Conservation (phyloP, 2,888 invertebrate species). For the Panzeria rudis region DNA sequence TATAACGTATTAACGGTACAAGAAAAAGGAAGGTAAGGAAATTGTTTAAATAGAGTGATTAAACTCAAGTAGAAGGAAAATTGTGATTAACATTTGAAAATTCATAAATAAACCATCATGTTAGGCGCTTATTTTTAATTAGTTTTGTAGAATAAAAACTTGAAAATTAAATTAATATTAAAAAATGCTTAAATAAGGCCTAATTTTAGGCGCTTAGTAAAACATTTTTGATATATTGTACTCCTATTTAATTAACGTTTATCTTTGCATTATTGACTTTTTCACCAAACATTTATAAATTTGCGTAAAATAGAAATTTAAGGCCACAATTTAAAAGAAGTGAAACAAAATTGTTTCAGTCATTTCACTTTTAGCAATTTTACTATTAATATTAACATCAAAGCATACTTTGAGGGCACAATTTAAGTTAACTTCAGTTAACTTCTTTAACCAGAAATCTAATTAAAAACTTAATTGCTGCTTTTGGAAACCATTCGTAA, state of each 20-base stretch:
- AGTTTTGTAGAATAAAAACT: too few species aligned
- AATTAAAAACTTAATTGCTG: background rate
- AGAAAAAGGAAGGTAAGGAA: background rate
- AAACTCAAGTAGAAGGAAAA: background rate
- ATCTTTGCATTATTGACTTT: too few species aligned
- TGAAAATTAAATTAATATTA: background rate
- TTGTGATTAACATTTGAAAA: background rate
- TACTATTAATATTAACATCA: background rate
- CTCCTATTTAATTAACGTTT: too few species aligned
- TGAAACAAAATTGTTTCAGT: too few species aligned
- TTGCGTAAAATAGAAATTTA: too few species aligned
- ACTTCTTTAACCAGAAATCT: background rate
- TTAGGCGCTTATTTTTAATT: too few species aligned
- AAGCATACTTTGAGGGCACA: background rate
- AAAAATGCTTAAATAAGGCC: background rate
- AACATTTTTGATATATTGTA: too few species aligned
- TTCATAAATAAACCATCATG: background rate
- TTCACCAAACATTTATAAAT: too few species aligned
- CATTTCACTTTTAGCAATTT: too few species aligned
- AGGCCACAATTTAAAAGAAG: too few species aligned
- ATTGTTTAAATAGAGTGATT: background rate
- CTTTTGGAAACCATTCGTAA: background rate
- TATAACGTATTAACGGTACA: background rate
- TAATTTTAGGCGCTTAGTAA: background rate
- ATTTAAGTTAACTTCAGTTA: background rate